Evolutionary conservation across 2,113 vertebrate species (phyloP).

Genomic region (Vimba vimba): DNA sequence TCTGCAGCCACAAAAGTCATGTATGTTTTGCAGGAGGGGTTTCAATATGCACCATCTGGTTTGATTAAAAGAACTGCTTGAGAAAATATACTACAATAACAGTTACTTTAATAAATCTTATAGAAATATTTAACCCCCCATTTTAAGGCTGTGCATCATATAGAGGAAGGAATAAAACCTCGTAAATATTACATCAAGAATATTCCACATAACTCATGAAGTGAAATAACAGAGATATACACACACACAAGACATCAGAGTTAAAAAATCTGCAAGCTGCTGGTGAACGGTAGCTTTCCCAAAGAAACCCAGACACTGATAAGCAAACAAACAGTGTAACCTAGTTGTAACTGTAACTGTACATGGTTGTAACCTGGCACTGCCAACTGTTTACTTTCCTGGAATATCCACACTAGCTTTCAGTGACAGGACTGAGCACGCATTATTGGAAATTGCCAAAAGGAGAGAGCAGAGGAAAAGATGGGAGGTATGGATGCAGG

Average conservation of each 20-base stretch:
- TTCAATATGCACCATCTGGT: constrained; percentile 16
- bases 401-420: constrained; percentile 52
- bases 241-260: constrained; percentile 3
- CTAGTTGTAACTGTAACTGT: too few species aligned
- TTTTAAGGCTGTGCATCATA: not conserved
- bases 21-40: not conserved
- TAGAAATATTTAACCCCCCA: not conserved
- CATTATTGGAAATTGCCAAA: constrained; percentile 58
- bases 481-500: constrained; percentile 32
- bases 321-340: not conserved
- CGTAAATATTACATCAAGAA: not conserved
- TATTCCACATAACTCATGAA: constrained; percentile 20
- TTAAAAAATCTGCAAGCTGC: not conserved
- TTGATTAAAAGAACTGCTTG: not conserved
- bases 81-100: not conserved
- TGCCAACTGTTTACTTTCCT: constrained; percentile 50
- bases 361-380: not conserved
- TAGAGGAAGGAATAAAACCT: constrained; percentile 10
- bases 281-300: not conserved
- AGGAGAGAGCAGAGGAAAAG: constrained; percentile 45
- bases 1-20: constrained; percentile 3
- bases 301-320: not conserved
- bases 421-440: constrained; percentile 74
- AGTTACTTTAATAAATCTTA: constrained; percentile 13
- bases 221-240: constrained; percentile 8